phyloP scores from a whole-genome alignment of 2,888 invertebrate species.

The Disparrhopalites patrizii region DNA sequence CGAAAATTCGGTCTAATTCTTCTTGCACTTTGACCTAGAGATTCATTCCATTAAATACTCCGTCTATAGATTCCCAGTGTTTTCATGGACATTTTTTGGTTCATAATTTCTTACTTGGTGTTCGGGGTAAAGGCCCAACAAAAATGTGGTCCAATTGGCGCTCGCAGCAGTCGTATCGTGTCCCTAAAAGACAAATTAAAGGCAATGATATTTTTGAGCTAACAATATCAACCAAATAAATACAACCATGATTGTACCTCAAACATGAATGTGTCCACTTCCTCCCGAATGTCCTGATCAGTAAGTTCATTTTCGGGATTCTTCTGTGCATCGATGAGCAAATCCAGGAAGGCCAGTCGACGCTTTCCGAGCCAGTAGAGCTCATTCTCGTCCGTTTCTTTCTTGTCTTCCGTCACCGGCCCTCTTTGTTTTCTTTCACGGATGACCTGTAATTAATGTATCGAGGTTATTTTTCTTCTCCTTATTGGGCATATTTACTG shows the following conservation, averaged over 20 bases:
- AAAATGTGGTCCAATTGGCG: conserved; percentile 19
- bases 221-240: too few relatives aligned
- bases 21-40: neutral
- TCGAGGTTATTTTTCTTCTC: neutral
- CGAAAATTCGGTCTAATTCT: conserved; percentile 50
- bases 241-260: conserved; percentile 26
- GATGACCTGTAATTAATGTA: conserved; percentile 18
- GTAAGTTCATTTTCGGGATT: conserved; percentile 56
- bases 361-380: conserved; percentile 12
- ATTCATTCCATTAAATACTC: too few relatives aligned
- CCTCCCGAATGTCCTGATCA: conserved; percentile 76
- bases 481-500: too few relatives aligned
- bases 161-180: conserved; percentile 25
- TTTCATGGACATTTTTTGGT: too few relatives aligned
- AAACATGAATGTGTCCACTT: conserved; percentile 72
- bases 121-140: conserved; percentile 11
- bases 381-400: neutral
- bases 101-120: too few relatives aligned
- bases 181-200: conserved; percentile 20
- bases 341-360: conserved; percentile 55
- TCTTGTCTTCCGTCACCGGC: neutral
- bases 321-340: conserved; percentile 60
- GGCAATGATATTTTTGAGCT: too few relatives aligned
- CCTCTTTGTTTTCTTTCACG: neutral
- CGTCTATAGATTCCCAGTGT: too few relatives aligned